These are phyloP conservation scores for Lingula anatina DNA, from an alignment of 2,888 invertebrate genomes.

Conservation along the genomic window DNA sequence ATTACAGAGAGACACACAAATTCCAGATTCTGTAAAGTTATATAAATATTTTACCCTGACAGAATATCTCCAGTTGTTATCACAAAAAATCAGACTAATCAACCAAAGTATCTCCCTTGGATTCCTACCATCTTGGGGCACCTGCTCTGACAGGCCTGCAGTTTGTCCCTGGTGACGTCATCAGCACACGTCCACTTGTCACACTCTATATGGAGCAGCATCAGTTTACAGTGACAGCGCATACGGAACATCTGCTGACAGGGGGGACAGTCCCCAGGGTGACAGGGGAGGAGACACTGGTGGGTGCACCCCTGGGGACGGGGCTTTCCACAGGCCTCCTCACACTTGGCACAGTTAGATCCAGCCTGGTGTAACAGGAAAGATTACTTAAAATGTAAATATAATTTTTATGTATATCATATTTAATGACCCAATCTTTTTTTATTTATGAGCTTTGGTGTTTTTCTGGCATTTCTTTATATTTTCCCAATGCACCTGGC, in stretches of 20 bases:
- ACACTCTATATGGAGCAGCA: constrained; percentile 72
- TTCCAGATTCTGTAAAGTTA: too few relatives aligned
- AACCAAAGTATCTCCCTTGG: too few relatives aligned
- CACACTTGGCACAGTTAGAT: constrained; percentile 46
- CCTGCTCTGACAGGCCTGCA: constrained; percentile 71
- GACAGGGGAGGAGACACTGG: constrained; percentile 61
- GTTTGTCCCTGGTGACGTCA: constrained; percentile 50
- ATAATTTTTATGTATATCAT: not conserved
- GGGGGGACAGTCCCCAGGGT: constrained; percentile 66
- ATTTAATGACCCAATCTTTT: not conserved
- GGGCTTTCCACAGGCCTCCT: constrained; percentile 40
- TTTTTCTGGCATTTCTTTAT: too few relatives aligned
- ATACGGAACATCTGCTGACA: constrained; percentile 58
- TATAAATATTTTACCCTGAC: too few relatives aligned
- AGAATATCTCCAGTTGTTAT: too few relatives aligned
- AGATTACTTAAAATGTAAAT: not conserved
- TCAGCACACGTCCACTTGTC: constrained; percentile 59
- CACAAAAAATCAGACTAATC: too few relatives aligned
- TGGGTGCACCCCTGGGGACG: constrained; percentile 68
- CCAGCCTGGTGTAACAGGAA: constrained; percentile 33
- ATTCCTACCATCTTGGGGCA: constrained; percentile 73
- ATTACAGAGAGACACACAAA: too few relatives aligned
- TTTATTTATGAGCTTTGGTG: too few relatives aligned
- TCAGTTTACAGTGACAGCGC: constrained; percentile 78
- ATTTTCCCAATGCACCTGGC: too few relatives aligned